phyloP scores from a whole-genome alignment of 2,888 invertebrate species.

The Campaea margaritaria region DNA sequence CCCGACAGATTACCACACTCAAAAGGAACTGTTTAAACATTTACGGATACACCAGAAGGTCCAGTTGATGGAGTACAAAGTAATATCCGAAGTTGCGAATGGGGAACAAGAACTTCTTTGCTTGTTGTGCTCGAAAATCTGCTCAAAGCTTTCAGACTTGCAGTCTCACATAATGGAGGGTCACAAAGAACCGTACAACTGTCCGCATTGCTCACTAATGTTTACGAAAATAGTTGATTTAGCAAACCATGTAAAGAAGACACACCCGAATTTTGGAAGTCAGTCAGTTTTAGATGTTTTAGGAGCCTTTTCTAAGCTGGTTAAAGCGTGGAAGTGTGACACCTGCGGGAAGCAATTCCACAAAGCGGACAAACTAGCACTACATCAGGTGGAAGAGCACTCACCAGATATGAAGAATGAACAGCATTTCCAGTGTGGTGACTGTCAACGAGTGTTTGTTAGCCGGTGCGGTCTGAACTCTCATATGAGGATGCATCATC shows the following conservation, averaged over 20 bases:
- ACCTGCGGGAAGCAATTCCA: slow-evolving; percentile 76
- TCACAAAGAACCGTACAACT: slow-evolving; percentile 71
- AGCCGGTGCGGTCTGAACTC: slow-evolving; percentile 74
- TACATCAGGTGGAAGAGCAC: slow-evolving; percentile 74
- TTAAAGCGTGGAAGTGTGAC: slow-evolving; percentile 81
- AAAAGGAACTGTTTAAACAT: slow-evolving; percentile 76
- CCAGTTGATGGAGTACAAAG: slow-evolving; percentile 78
- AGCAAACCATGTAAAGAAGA: slow-evolving; percentile 70
- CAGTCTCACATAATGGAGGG: slow-evolving; percentile 77
- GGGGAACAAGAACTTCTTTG: slow-evolving; percentile 74
- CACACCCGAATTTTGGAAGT: slow-evolving; percentile 72
- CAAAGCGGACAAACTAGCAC: slow-evolving; percentile 74
- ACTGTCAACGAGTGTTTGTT: slow-evolving; percentile 74
- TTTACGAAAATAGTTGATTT: slow-evolving; percentile 75
- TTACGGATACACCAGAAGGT: slow-evolving; percentile 76
- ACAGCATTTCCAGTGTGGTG: slow-evolving; percentile 70
- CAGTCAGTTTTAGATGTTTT: slow-evolving; percentile 73
- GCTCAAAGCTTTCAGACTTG: slow-evolving; percentile 65
- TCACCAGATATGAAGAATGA: slow-evolving; percentile 68
- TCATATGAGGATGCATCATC: slow-evolving; percentile 73
- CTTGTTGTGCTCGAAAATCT: slow-evolving; percentile 72
- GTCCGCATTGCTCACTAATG: slow-evolving; percentile 65
- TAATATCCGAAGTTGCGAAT: slow-evolving; percentile 73
- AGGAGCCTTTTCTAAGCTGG: slow-evolving; percentile 73
- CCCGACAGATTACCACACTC: slow-evolving; percentile 75